Conservation (phyloP, 2,113 vertebrate genomes). For the Hydropotes inermis region DNA sequence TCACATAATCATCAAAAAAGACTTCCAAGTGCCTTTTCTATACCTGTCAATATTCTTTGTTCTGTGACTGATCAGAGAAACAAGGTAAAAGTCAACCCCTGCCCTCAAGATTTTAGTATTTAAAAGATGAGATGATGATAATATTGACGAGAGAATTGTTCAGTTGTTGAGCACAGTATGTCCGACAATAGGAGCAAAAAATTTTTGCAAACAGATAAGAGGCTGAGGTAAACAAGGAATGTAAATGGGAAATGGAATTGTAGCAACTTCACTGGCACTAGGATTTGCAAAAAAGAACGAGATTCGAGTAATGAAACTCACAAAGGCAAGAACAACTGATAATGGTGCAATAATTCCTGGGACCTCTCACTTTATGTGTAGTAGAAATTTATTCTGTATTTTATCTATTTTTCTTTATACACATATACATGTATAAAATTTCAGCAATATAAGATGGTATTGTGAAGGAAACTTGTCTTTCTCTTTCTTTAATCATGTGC, state of each 20-base stretch:
- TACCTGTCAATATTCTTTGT: background rate
- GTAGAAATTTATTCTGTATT: background rate
- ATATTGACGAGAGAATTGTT: background rate
- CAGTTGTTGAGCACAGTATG: background rate
- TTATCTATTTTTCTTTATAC: background rate
- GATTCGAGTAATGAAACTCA: background rate
- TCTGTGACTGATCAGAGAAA: background rate
- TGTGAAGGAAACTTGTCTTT: background rate
- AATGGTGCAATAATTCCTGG: background rate
- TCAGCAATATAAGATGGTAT: background rate
- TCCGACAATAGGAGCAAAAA: background rate
- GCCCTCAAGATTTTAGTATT: background rate
- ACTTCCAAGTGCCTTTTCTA: background rate
- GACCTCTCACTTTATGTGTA: too few species aligned
- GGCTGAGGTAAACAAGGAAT: background rate
- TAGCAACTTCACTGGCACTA: background rate
- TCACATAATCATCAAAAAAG: background rate
- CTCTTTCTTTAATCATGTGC: background rate
- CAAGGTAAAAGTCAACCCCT: background rate
- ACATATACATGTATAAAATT: background rate
- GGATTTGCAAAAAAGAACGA: background rate
- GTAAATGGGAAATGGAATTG: background rate
- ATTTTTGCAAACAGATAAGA: background rate
- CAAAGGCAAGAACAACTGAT: background rate
- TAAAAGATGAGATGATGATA: background rate